Conservation (phyloP, 2,888 invertebrate species). For the Willowsia nigromaculata region DNA sequence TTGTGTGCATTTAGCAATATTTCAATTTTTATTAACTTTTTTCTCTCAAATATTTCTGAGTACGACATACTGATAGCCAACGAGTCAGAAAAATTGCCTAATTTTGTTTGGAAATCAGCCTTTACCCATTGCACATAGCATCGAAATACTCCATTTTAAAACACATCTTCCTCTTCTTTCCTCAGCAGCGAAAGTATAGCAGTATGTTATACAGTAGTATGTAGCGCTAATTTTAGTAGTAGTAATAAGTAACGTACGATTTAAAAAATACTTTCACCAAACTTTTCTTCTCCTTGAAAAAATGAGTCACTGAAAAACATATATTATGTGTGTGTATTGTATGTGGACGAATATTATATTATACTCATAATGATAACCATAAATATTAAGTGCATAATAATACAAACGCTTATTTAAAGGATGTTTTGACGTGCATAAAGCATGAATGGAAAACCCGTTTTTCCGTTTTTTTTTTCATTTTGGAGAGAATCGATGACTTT, state of each 20-base stretch:
- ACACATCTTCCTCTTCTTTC: neutral
- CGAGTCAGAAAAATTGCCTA: no score
- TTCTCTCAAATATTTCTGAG: no score
- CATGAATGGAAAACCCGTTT: neutral
- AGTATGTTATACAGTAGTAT: neutral
- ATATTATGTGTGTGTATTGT: neutral
- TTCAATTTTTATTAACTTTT: no score
- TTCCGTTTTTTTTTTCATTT: no score
- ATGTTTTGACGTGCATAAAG: neutral
- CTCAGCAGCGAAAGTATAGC: no score
- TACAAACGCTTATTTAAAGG: neutral
- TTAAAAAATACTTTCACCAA: neutral
- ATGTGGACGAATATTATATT: neutral
- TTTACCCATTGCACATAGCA: slow-evolving; percentile 75
- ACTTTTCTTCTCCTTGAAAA: neutral
- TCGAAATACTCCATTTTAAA: slow-evolving; percentile 7
- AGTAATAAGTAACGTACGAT: neutral
- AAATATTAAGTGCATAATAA: neutral
- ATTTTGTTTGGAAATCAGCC: slow-evolving; percentile 72
- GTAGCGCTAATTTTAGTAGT: neutral
- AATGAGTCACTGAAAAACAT: neutral
- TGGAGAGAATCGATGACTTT: no score
- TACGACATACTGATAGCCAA: no score
- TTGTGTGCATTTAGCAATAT: no score
- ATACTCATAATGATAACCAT: neutral